Conservation (phyloP, 2,888 invertebrate genomes). For the Lomographa bimaculata region DNA sequence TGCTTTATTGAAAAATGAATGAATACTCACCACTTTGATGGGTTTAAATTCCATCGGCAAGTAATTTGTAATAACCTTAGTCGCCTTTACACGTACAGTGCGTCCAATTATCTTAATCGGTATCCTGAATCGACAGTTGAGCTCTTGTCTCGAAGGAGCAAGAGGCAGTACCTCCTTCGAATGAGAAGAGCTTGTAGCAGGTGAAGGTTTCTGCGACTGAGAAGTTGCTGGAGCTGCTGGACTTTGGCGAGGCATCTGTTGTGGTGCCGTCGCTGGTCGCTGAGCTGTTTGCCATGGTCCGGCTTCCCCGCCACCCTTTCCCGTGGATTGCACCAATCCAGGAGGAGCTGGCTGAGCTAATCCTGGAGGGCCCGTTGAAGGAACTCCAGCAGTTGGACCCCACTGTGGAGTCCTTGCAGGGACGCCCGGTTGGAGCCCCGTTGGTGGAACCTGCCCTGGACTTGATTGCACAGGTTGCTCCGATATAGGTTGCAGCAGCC, state of each 20-base stretch:
- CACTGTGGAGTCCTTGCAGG: no score
- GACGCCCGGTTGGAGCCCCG: neutral
- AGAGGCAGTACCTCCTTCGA: neutral
- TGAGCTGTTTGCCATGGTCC: slow-evolving; percentile 1
- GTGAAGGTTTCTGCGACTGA: neutral
- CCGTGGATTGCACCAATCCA: neutral
- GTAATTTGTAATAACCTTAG: slow-evolving; percentile 86
- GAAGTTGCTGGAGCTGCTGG: neutral
- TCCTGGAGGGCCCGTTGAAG: no score
- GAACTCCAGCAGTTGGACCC: no score
- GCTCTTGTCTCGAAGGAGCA: slow-evolving; percentile 12
- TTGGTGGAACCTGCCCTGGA: neutral
- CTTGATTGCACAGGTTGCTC: neutral
- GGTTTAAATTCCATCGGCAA: slow-evolving; percentile 81
- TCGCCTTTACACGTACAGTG: slow-evolving; percentile 35
- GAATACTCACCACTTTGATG: slow-evolving; percentile 65
- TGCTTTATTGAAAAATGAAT: no score
- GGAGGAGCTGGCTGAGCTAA: neutral
- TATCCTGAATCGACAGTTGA: slow-evolving; percentile 47
- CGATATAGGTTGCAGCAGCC: no score
- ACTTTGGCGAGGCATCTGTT: neutral
- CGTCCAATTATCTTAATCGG: slow-evolving; percentile 65
- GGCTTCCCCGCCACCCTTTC: neutral
- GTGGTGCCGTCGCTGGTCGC: neutral
- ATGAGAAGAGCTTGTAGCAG: neutral